Evolutionary conservation across 2,888 invertebrate species (phyloP).

Genomic region (Belgica antarctica): DNA sequence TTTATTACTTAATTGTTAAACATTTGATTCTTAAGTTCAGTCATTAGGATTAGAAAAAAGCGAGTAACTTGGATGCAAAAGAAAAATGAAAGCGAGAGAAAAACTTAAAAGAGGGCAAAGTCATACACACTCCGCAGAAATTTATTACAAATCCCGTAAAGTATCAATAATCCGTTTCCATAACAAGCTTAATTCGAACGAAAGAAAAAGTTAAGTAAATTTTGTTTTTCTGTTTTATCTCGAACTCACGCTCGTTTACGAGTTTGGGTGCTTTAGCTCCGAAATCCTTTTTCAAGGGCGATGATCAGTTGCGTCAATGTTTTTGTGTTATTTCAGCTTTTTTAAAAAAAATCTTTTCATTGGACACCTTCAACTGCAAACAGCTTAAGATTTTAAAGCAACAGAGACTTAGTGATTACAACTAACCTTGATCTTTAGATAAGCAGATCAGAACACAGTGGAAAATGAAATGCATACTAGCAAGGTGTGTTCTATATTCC

Average conservation of each 20-base stretch:
- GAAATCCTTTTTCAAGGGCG: no score
- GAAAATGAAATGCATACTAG: no score
- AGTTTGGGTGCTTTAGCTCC: background rate
- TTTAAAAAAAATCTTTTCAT: no score
- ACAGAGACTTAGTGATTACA: no score
- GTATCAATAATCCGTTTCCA: slow-evolving; percentile 39
- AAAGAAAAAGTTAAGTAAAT: slow-evolving; percentile 39
- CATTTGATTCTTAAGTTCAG: slow-evolving; percentile 24
- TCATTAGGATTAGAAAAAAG: slow-evolving; percentile 12
- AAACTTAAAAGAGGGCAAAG: background rate
- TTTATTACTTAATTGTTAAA: slow-evolving; percentile 1
- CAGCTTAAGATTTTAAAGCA: background rate
- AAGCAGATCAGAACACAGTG: no score
- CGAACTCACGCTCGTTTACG: background rate
- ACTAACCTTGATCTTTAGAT: no score
- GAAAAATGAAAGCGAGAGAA: background rate
- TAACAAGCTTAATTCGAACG: slow-evolving; percentile 28
- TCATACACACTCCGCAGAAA: slow-evolving; percentile 5
- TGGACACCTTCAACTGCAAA: no score
- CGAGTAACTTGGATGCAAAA: background rate
- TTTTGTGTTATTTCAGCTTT: no score
- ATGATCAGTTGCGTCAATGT: no score
- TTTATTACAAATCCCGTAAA: slow-evolving; percentile 29
- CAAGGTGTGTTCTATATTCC: no score
- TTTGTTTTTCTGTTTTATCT: slow-evolving; percentile 19